Evolutionary conservation across 2,888 invertebrate species (phyloP), one percentile per base, ranked within the genome.

Genomic region (Hydriomena furcata): DNA sequence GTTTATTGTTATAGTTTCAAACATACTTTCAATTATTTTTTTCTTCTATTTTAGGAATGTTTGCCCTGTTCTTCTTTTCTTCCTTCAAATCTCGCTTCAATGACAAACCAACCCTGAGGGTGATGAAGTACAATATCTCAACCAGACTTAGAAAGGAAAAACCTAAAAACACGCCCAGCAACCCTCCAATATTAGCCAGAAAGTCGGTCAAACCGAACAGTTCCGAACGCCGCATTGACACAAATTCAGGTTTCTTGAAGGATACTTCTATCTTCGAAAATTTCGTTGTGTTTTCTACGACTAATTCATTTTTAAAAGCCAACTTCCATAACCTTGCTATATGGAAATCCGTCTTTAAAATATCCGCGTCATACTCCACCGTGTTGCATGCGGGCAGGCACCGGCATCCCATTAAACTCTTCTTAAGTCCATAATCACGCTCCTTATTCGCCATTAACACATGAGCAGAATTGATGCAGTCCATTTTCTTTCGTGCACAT

Each of bases 331-430:
- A 6, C 1, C 21, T 41, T 20, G 34, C 23, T 11, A 57, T 5
- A 11, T 92, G 85, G 52, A 90, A 93, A 37, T 91, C 87, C 0
- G 93, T 92, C 63, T 93, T 93, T 0, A 93, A 91, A 5, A 92
- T 91, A 71, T 94, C 93, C 0, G 93, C 92, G 52, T 93, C 92
- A 61, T 93, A 94, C 0, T 89, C 84, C n/a, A 94, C 79, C 0
- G 91, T 92, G 1, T 93, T 91, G 64, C 94, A 94, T 0, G 67
- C 38, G 0, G 74, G 72, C 0, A 73, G 49, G 36, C 76, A 75
- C 1, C 52, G 40, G 10, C 75, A 75, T 0, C 30, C 49, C 0
- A 7, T 2, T 0, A 20, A 1, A 4, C 30, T 13, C 4, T 49
- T 20, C 1, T 30, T 12, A 10, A 51, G 13, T 7, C 42, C 44